Evolutionary conservation across 2,888 invertebrate species (phyloP), one percentile per base, ranked within the genome.

Genomic region (Adineta ricciae): DNA sequence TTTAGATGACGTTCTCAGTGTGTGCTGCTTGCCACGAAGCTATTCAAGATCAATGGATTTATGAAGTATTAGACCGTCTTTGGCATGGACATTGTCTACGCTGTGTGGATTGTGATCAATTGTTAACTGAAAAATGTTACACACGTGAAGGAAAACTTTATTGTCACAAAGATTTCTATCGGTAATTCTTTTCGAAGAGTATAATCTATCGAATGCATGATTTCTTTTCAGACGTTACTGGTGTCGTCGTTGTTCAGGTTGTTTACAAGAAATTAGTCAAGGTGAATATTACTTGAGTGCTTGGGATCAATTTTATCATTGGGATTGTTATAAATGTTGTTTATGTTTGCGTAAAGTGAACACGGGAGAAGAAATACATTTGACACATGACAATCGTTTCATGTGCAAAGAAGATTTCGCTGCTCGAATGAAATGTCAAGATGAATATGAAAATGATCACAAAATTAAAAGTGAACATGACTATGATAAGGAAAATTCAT

Each of bases 11-110:
- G n/a, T 41, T 78, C 24, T 24, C 78, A 19, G n/a, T n/a, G 11
- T 99, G 99, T 93, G 97, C 97, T 91, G 97, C 96, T 92, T 99
- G 99, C 93, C 96, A 97, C 91, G 95, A 96, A 92, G 96, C 98
- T 89, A 99, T 99, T 92, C 93, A 96, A 93, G 98, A 99, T 93
- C 95, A 97, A 93, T 99, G 96, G 93, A 93, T 98, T 89, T 93
- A 97, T 90, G 96, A 96, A 92, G 97, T 99, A 90, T 93, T 97
- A 92, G 98, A 98, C 92, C 93, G 97, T 89, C 94, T 96, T 89
- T 98, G 97, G 96, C 99, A 99, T 92, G 94, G 96, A 87, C 94
- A 95, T 88, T 99, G 99, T 92, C 97, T 98, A 87, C 94, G 96
- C 89, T 99, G 98, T 92, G 94, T 94, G 90, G 98, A 98, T 92